Conservation (phyloP, 1,140 invertebrate genomes). For the Scaptomyza montana region DNA sequence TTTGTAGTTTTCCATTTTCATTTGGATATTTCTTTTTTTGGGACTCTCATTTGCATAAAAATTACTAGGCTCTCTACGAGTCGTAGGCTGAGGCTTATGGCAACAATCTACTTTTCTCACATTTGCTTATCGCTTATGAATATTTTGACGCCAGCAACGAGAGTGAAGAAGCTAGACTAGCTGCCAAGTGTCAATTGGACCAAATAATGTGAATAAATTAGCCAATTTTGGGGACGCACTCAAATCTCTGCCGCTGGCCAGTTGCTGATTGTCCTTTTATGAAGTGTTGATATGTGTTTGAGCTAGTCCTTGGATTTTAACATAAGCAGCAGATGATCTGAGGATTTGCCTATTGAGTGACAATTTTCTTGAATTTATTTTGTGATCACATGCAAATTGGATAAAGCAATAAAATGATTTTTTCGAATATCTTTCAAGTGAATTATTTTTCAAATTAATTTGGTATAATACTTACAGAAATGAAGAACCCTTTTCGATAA, state of each 20-base stretch:
- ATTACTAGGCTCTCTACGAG: constrained; percentile 36
- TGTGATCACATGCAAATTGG: not conserved
- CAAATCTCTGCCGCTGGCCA: not conserved
- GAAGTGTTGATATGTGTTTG: constrained; percentile 62
- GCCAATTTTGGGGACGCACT: constrained; percentile 11
- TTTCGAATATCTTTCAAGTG: too few relatives aligned
- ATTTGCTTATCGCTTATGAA: constrained; percentile 73
- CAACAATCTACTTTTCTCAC: constrained; percentile 46
- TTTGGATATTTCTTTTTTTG: not conserved
- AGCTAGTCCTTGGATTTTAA: constrained; percentile 12
- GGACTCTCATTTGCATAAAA: constrained; percentile 68
- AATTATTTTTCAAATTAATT: too few relatives aligned
- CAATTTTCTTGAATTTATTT: constrained; percentile 6
- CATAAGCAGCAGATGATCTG: not conserved
- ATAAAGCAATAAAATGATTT: not conserved
- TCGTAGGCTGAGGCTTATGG: constrained; percentile 11
- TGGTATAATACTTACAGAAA: too few relatives aligned
- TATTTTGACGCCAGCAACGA: constrained; percentile 61
- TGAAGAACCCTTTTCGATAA: not conserved
- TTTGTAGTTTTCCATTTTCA: constrained; percentile 57
- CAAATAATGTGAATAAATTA: constrained; percentile 71
- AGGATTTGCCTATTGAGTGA: constrained; percentile 3
- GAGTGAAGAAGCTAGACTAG: constrained; percentile 6
- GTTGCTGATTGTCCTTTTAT: constrained; percentile 67
- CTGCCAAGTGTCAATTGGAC: constrained; percentile 62